Conservation (phyloP, 1,140 invertebrate species). For the Drosophila kepulauana region DNA sequence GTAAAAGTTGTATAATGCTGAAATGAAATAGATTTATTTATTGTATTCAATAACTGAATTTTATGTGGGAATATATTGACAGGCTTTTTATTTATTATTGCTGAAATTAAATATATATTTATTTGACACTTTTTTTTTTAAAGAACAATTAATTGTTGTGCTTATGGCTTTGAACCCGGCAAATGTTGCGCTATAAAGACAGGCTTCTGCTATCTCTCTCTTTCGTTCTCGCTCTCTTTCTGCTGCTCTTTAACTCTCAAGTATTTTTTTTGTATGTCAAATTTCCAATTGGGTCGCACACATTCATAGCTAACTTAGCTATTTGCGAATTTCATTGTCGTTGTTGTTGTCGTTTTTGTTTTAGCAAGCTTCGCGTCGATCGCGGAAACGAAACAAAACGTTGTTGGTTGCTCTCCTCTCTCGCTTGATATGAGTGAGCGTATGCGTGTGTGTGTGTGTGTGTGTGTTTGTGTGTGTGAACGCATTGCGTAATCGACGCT, state of each 20-base stretch:
- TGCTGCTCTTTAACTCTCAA: conserved; percentile 13
- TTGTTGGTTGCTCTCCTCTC: conserved; percentile 27
- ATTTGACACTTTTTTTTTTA: not conserved
- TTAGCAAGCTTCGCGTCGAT: conserved; percentile 68
- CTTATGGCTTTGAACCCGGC: not conserved
- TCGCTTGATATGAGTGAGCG: conserved; percentile 27
- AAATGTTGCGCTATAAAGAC: not conserved
- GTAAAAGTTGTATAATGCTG: too few relatives aligned
- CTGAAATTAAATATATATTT: not conserved
- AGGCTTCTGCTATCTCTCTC: not conserved
- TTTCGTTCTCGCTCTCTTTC: not conserved
- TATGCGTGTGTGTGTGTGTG: conserved; percentile 31
- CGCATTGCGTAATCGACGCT: conserved; percentile 81
- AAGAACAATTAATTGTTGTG: not conserved
- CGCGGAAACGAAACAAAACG: conserved; percentile 80
- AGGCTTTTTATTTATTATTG: too few relatives aligned
- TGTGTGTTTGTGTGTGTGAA: conserved; percentile 47
- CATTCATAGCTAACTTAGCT: conserved; percentile 56
- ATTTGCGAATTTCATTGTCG: conserved; percentile 63
- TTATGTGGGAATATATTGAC: too few relatives aligned
- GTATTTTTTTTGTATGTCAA: conserved; percentile 64
- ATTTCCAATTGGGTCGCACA: conserved; percentile 79
- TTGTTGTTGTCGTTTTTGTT: conserved; percentile 44
- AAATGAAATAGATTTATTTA: too few relatives aligned
- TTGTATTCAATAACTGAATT: too few relatives aligned